Evolutionary conservation across 2,888 invertebrate species (phyloP), one percentile per base, ranked within the genome.

Genomic region (Sisyra terminalis): DNA sequence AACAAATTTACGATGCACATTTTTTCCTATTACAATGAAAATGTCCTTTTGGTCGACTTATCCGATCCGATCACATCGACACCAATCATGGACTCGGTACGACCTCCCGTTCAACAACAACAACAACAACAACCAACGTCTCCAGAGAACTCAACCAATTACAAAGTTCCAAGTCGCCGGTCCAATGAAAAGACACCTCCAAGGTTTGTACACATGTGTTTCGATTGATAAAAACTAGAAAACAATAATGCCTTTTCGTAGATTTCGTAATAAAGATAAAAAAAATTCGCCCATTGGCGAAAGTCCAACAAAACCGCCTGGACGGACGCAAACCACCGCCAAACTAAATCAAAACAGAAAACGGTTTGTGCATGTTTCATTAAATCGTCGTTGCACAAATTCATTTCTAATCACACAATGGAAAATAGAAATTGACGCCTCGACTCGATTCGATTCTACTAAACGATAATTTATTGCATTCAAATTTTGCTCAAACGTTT

Each of bases 1-100:
- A 71, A 75, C 54, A 66, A 66, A 3, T 61, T 78, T 30, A 69
- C 64, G 42, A 71, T 78, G 55, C 64, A 67, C 46, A 68, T 79
- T 10, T 62, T 69, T 0, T 72, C 73, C 40, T 61, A 65, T 15
- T 55, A 70, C 40, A 61, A 69, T 1, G 64, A 61, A 39, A 67
- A 67, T 41, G 66, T 71, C 2, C 68, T 71, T 53, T 53, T 79
- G 14, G 76, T 81, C 1, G 70, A 78, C 34, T 59, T 82, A 16
- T 66, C 71, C 38, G 75, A 80, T 51, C 62, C 17, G 32, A 8
- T 18, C 18, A 37, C 37, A 37, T 3, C 17, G 9, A 18, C 11
- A 3, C 16, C 16, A n/a, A 37, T 37, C 11, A 15, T 18, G n/a
- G 3, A 9, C 16, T 8, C 37, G 3, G 6, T 37, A 17, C 11